Evolutionary conservation across 2,113 vertebrate species (phyloP).

Genomic region (Emydura subglobosa): DNA sequence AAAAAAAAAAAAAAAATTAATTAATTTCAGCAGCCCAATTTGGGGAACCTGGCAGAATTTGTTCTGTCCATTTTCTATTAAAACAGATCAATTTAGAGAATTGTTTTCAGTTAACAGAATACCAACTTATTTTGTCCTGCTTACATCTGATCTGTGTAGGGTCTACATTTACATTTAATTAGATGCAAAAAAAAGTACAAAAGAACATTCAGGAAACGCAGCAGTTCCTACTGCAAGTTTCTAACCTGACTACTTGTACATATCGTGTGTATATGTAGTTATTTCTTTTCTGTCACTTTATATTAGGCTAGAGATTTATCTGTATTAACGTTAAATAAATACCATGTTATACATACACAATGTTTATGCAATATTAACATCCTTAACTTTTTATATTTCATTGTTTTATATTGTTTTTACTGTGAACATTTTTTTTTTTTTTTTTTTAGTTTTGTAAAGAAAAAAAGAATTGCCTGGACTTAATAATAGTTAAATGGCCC

Average conservation of each 20-base stretch:
- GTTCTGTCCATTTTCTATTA: neutral
- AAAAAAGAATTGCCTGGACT: neutral
- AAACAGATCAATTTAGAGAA: neutral
- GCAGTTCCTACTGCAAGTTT: neutral
- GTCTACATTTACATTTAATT: neutral
- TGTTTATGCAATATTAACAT: neutral
- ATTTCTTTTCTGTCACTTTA: neutral
- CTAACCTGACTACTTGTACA: rapidly evolving
- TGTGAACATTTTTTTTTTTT: neutral
- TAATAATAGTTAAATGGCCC: neutral
- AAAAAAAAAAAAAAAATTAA: neutral
- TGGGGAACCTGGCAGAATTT: neutral
- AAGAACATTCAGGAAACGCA: neutral
- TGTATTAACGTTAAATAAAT: neutral
- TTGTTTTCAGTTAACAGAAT: neutral
- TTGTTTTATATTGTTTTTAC: neutral
- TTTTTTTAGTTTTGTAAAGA: neutral
- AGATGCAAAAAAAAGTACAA: neutral
- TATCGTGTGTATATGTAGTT: neutral
- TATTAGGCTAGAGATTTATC: neutral
- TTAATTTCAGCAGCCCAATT: neutral
- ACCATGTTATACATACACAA: neutral
- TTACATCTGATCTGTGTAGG: neutral
- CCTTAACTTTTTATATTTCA: neutral
- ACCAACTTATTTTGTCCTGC: neutral